Base-by-base conservation (phyloP, 2,888 invertebrate genomes). In the Ethmia dodecea region DNA sequence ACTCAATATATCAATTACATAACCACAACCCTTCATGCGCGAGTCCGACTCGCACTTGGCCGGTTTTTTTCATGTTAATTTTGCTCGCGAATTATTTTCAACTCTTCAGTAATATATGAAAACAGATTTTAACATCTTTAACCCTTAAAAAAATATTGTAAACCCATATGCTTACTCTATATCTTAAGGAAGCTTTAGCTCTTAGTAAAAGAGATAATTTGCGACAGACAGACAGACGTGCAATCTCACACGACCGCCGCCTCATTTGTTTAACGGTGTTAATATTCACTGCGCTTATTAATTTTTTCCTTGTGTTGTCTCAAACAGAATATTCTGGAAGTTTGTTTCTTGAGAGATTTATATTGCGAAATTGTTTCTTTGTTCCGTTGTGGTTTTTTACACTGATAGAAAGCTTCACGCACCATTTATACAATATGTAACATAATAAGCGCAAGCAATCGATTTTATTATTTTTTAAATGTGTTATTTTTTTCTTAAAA, bases 161-260 rank as follows among this genome's bases (percentile, higher is more conserved):
- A 5, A 18, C 5, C 5, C 8, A 18, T 5, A 18, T 18, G 18
- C 18, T 5, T 5, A 8, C 18, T 18, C 18, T 18, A 18, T 18
- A 5, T 5, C 18, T 5, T 18, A 18, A 5, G 5, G 5, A 5
- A 5, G 24, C 24, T 8, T 31, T 12, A n/a, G n/a, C 1, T n/a
- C 3, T 5, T 32, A 15, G 30, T 18, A 34, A 27, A n/a, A n/a
- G n/a, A 43, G 49, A 45, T 49, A 55, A 54, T 53, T 55, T 47
- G 45, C 43, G 37, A 40, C 47, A 52, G 49, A 39, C 33, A 33
- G 37, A 37, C 32, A 24, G 44, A 58, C 60, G 43, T 55, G 54
- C 58, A 63, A 65, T 64, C 60, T 56, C 65, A 70, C 60, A 68
- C 66, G 60, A 55, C 58, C 55, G 52, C 53, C 48, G 55, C 47